These are phyloP conservation scores for Cavia aperea DNA, from an alignment of 2,113 vertebrate genomes.

Conservation along the genomic window DNA sequence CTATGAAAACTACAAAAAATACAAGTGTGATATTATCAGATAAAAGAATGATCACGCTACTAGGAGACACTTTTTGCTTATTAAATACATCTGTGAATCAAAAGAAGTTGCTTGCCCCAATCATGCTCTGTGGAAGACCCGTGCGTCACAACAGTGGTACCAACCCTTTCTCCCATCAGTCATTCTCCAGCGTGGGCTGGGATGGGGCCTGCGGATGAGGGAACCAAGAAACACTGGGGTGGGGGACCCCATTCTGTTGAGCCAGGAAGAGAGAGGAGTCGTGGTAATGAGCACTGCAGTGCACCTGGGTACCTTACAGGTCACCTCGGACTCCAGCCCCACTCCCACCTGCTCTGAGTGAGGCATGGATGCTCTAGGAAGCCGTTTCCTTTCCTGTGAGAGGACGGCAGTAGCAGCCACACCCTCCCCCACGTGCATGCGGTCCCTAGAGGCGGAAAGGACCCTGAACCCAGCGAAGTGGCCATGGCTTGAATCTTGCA, in stretches of 20 bases:
- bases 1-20: constrained; percentile 45
- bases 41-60: not conserved
- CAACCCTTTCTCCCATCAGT: not conserved
- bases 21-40: constrained; percentile 33
- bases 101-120: constrained; percentile 31
- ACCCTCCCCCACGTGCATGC: rapidly evolving
- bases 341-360: not conserved
- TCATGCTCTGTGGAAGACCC: not conserved
- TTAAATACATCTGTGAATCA: constrained; percentile 20
- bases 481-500: not conserved
- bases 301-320: not conserved
- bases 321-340: not conserved
- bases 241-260: not conserved
- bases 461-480: not conserved
- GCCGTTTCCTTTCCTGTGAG: not conserved
- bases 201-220: not conserved
- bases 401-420: not conserved
- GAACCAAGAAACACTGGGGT: not conserved
- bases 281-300: rapidly evolving
- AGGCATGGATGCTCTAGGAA: not conserved
- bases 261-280: not conserved
- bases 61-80: constrained; percentile 12
- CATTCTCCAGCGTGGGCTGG: not conserved
- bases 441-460: rapidly evolving
- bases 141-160: not conserved